Base-by-base conservation (phyloP, 2,797 vertebrate genomes). In the Oryzias dopingdopingensis region DNA sequence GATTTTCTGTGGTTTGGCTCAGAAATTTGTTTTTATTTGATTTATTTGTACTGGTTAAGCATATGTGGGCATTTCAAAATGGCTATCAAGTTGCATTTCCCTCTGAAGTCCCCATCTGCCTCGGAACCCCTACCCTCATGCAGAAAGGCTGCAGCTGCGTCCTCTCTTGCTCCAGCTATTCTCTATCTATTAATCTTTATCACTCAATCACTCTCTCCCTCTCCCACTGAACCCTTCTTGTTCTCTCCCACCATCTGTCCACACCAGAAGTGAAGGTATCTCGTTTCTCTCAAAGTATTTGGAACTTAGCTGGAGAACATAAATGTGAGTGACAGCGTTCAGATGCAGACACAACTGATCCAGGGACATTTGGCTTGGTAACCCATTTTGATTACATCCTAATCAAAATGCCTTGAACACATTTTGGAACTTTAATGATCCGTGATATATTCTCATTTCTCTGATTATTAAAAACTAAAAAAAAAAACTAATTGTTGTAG, bases 231-330 rank as follows among this genome's bases (percentile, higher is more conserved):
- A 12, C 14, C 14, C 18, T 61, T 41, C 55, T 5, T 52, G 49
- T 60, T 55, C 62, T 58, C 59, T 60, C 65, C 59, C 60, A 83
- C 85, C 91, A 92, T 88, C 90, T 91, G 91, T 88, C 86, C 80
- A 68, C 59, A 24, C 67, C 78, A 85, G 76, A 85, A 82, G 79
- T 83, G 61, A 75, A 79, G 74, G 61, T 82, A 85, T 93, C 83
- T 52, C 17, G 23, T 90, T 91, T 88, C 89, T 42, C 49, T 73
- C 74, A 56, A 71, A 81, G 66, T 74, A 77, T 79, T 83, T 71
- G 65, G 42, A 54, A 75, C 57, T 70, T 64, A 59, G 62, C 74
- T 69, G 64, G 59, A 75, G 74, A 80, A 74, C 59, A 51, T 55
- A 23, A 66, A 71, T 56, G 59, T 67, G 49, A 70, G 82, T 66